Base-by-base conservation (phyloP, 2,113 vertebrate genomes). In the Pterocles burchelli region DNA sequence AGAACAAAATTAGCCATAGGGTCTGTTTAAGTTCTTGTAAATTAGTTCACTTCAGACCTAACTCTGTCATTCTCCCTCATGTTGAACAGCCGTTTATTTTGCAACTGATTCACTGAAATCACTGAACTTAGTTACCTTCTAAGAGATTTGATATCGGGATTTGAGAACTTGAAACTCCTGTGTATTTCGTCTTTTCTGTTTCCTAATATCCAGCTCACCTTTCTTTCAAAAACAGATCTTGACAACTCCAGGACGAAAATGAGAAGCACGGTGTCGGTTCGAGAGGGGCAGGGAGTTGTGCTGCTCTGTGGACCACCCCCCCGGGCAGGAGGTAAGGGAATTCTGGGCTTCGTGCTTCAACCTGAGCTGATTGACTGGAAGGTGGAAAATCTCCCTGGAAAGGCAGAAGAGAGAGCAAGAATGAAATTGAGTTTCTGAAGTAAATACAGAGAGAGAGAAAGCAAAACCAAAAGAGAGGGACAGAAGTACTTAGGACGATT, bases 241-340 rank as follows among this genome's bases (percentile, higher is more conserved):
- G 99, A 99, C 67, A 98, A 97, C 97, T 98, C 99, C 95, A 98
- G 98, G 98, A 98, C 87, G 17, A 99, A 98, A 76, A 98, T 97
- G 93, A 98, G 99, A 95, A 99, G 98, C 26, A 97, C 98, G 0
- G 99, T 99, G 58, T 99, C 99, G 1, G 99, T 99, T 57, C 98
- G 99, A 2, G 99, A 99, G 94, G 99, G 99, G 54, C 99, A 99
- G 97, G 99, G 99, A 4, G 99, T 99, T 2, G 99, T 99, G 93
- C 97, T 99, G 88, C 95, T 99, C 54, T 99, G 99, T 3, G 99
- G 99, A 24, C 98, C 98, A 4, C 97, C 99, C 0, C 96, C 98
- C 17, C 98, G 99, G 93, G 98, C 99, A 1, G 99, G 98, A 98
- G 99, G 99, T 99, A 98, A 98, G 98, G 71, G 85, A 45, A 72